A percentile compares a stretch with the other conserved stretches of the same genome.
Conservation (phyloP, 2,113 vertebrate species). For the Psilopsiagon aymara region DNA sequence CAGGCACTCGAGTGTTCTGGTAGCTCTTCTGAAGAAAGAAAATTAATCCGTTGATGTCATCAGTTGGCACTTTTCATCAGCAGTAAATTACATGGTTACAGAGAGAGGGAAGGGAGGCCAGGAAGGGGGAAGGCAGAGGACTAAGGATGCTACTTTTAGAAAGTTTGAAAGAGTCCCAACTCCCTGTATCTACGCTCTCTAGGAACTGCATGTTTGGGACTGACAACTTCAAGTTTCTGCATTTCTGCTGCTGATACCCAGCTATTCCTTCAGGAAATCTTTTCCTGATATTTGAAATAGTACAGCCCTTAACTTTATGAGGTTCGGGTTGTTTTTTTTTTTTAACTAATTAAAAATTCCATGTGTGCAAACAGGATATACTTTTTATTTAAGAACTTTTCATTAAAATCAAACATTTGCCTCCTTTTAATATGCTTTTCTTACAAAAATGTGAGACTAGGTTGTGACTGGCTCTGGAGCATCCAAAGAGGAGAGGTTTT, state of each 20-base stretch:
- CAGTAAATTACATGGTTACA: conserved; percentile 1
- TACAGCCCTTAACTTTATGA: not conserved
- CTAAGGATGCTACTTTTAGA: not conserved
- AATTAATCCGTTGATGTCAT: conserved; percentile 46
- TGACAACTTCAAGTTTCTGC: not conserved
- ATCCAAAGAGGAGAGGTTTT: not conserved
- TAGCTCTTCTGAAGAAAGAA: conserved; percentile 10
- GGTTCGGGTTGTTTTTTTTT: not conserved
- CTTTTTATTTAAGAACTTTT: not conserved
- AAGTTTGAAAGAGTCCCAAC: not conserved
- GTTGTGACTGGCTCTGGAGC: not conserved
- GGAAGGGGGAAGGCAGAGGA: not conserved
- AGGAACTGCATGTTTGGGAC: not conserved
- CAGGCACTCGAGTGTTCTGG: not conserved
- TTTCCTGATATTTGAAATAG: not conserved
- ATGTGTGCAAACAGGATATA: not conserved
- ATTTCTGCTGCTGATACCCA: not conserved
- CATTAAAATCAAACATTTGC: rapidly evolving
- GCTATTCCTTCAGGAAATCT: not conserved
- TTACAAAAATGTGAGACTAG: not conserved
- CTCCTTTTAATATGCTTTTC: not conserved
- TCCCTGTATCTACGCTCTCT: rapidly evolving
- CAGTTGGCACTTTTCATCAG: not conserved
- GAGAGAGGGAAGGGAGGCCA: not conserved
- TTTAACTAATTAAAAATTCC: not conserved